Evolutionary conservation across 2,113 vertebrate genomes (phyloP).

Genomic region (Dicentrarchus labrax): DNA sequence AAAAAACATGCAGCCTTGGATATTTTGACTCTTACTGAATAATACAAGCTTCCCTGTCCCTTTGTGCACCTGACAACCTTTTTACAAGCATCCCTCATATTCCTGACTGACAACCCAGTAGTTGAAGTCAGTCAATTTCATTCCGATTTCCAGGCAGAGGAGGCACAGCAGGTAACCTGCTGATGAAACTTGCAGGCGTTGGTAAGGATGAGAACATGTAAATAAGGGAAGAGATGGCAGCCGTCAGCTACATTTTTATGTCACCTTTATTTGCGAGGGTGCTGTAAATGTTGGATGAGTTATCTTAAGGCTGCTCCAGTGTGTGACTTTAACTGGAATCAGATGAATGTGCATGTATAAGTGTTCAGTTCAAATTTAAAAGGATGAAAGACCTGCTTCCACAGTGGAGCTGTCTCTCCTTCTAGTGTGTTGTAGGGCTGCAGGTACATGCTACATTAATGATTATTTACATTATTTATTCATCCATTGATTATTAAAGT

Average conservation of each 20-base stretch:
- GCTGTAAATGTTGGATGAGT: conserved; percentile 28
- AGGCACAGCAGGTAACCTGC: conserved; percentile 28
- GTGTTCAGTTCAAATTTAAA: not conserved
- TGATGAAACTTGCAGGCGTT: conserved; percentile 33
- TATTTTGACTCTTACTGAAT: conserved; percentile 25
- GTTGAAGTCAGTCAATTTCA: conserved; percentile 30
- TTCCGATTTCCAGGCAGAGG: conserved; percentile 25
- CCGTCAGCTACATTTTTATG: conserved; percentile 36
- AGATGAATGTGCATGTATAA: conserved; percentile 5
- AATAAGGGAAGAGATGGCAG: conserved; percentile 19
- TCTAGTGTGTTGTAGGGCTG: not conserved
- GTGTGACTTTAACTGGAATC: conserved; percentile 22
- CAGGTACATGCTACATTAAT: not conserved
- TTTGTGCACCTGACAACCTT: conserved; percentile 31
- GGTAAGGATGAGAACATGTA: conserved; percentile 16
- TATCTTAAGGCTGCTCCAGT: conserved; percentile 14
- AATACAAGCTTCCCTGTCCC: conserved; percentile 17
- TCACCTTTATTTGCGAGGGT: conserved; percentile 26
- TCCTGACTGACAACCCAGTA: conserved; percentile 30
- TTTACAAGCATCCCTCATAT: conserved; percentile 22
- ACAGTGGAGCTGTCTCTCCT: not conserved
- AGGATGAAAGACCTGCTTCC: not conserved
- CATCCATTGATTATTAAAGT: not conserved
- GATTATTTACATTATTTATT: not conserved
- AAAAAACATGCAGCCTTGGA: conserved; percentile 4